Conservation (phyloP, 2,888 invertebrate species). For the Hipparchia semele region DNA sequence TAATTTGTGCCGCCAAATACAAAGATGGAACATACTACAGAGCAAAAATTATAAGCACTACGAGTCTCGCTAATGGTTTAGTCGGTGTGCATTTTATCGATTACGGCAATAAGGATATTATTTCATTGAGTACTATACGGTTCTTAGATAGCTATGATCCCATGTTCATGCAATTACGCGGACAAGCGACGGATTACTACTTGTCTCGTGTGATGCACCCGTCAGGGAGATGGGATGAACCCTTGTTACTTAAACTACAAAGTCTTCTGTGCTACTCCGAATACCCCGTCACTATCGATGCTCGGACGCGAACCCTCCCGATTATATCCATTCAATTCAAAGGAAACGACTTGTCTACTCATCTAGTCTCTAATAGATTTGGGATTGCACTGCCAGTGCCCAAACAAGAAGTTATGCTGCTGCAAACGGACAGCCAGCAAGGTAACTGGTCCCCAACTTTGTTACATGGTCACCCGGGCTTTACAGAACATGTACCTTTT, state of each 20-base stretch:
- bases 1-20: conserved; percentile 86
- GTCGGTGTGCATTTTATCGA: conserved; percentile 87
- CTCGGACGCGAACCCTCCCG: conserved; percentile 63
- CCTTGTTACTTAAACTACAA: conserved; percentile 67
- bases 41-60: conserved; percentile 81
- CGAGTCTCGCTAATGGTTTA: conserved; percentile 73
- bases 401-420: conserved; percentile 72
- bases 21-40: conserved; percentile 86
- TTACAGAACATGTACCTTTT: conserved; percentile 72
- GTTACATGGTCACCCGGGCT: conserved; percentile 54
- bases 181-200: conserved; percentile 84
- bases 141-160: conserved; percentile 80
- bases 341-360: conserved; percentile 75
- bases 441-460: conserved; percentile 61
- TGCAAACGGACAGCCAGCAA: conserved; percentile 58
- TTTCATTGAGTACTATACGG: conserved; percentile 84
- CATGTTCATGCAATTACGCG: conserved; percentile 73
- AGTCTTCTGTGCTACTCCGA: conserved; percentile 72
- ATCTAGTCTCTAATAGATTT: conserved; percentile 70
- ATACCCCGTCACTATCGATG: conserved; percentile 64
- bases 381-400: conserved; percentile 71
- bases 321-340: conserved; percentile 76
- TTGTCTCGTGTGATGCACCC: conserved; percentile 81
- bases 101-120: conserved; percentile 85
- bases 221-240: conserved; percentile 80